Evolutionary conservation across 2,888 invertebrate genomes (phyloP), one percentile per base, ranked within the genome.

Genomic region (Tortrix viridana): DNA sequence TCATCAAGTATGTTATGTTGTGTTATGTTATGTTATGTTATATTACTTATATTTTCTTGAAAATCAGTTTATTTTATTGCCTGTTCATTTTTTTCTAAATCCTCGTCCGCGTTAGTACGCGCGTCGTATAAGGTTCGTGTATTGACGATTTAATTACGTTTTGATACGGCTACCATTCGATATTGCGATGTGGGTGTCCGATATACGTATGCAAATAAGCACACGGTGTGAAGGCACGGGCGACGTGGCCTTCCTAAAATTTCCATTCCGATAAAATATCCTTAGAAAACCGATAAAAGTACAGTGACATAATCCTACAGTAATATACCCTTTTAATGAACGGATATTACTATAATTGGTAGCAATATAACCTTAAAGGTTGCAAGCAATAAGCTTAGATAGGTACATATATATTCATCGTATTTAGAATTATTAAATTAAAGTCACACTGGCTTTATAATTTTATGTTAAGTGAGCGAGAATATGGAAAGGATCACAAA

Each of bases 141-240:
- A 88, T 88, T 88, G 91, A 86, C 85, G 86, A 84, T 88, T 90
- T 91, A 92, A 92, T 92, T 91, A 90, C 88, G 81, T 78, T 82
- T 83, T 88, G 88, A 90, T 90, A 87, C 89, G 86, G 87, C 84
- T 84, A 76, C 80, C 72, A 71, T 76, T 80, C 76, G 83, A 80
- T 84, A 83, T 79, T 83, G 81, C 91, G 86, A 87, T 87, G 91
- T 92, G 91, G 91, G 91, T 91, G 91, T 91, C 77, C 91, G 85
- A 86, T 87, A 86, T 85, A 85, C 71, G 80, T 86, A 87, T 88
- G 87, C 83, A 82, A 86, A 86, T 86, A 74, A 74, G 54, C 74
- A 67, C 69, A 65, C 65, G 69, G 73, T 76, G 72, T 72, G 72
- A 74, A 74, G 70, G 70, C 73, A 74, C 61, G 64, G 65, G 47